Evolutionary conservation across 1,140 invertebrate species (phyloP), one percentile per base, ranked within the genome.

Genomic region (Parapsyche elsis): DNA sequence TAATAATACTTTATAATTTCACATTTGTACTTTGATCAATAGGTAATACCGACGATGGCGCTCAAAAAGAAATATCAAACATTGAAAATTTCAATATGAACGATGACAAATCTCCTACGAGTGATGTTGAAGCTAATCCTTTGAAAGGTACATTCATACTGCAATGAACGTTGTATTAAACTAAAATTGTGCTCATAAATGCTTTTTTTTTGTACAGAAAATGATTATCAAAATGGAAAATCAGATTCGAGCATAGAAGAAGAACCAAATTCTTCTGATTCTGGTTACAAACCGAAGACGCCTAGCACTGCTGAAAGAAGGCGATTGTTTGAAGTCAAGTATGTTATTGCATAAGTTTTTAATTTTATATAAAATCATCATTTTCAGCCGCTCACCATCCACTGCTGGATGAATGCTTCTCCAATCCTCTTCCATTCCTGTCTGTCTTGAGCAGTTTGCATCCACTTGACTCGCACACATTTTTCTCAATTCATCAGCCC

Each of bases 221-320:
- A 87, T n/a, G 90, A 91, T n/a, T 92, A 91, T 78, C 91, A 91
- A 30, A 92, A 91, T 81, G 90, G 91, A 0, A 93, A 93, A 78
- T 92, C 91, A 10, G 91, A 92, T 80, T 91, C 90, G 2, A 91
- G 91, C 2, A 85, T 92, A 24, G 91, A 92, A 57, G 91, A 92
- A 80, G 91, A 92, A 46, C 89, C 91, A 4, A 92, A 92, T 82
- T 87, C 86, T 16, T 87, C 87, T 0, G 88, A 89, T 78, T 88
- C 87, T 0, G 90, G 89, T 5, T 90, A 90, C 83, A 86, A 90
- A 53, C 92, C 93, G 19, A 94, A 94, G 86, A 94, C 93, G 0
- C 92, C 94, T 0, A 94, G 93, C 81, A 95, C 94, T 0, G 93
- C 93, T 0, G 94, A 95, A 84, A 87, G 93, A 14, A 89, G 93